Base-by-base conservation (phyloP, 2,888 invertebrate genomes). In the Eristalis intricaria region DNA sequence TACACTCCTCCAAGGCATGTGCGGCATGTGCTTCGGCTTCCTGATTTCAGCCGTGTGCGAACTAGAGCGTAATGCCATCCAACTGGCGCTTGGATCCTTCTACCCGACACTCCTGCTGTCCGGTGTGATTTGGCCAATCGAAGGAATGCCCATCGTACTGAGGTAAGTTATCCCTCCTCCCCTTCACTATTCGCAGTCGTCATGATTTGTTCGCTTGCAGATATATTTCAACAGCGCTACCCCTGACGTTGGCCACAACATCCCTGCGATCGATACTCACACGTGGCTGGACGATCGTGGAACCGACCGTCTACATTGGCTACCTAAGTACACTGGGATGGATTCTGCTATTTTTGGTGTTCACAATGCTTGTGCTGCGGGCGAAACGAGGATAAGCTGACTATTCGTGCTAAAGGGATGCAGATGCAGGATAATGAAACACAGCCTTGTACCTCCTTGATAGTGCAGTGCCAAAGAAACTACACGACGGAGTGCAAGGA, bases 11-110 rank as follows among this genome's bases (percentile, higher is more conserved):
- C 98, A 98, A 93, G 98, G 97, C 89, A 95, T 98, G 56, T 98
- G 98, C 92, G 99, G 99, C 90, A 99, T 99, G 99, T 97, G 98
- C 91, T 98, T 98, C 94, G 99, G 99, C 80, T 97, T 98, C 93
- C 96, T 98, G 65, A 98, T 98, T 90, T 98, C 98, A 0, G 97
- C 98, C 0, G 95, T 98, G 56, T 98, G 98, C 93, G 97, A 97
- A 91, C 94, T 98, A 88, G 98, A 98, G 92, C 95, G 97, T 66
- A 98, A 98, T 93, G 98, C 98, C 58, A 98, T 98, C 91, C 98
- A 98, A 91, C 93, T 98, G 89, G 97, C 98, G 0, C 94, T 99
- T 22, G 98, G 98, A 65, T 98, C 98, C 63, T 98, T 99, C 94
- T 99, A 98, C 93, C 99, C 99, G 23, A 98, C 98, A 22, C 94